Conservation (phyloP, 2,888 invertebrate species). For the Coecobrya sp. region DNA sequence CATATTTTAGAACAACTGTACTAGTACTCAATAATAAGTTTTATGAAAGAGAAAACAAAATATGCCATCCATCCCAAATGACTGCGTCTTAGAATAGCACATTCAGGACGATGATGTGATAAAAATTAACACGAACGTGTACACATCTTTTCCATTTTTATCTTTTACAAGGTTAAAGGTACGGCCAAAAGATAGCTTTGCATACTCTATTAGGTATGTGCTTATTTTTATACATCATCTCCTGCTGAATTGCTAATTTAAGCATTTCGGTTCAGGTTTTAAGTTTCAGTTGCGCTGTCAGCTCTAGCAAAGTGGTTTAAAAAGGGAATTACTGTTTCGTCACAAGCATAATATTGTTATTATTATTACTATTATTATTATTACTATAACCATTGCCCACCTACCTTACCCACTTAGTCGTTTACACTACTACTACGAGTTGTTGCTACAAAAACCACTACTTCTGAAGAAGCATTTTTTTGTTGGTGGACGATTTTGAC, state of each 20-base stretch:
- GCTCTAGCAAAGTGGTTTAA: slow-evolving; percentile 51
- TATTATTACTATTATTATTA: slow-evolving; percentile 6
- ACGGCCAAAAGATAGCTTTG: slow-evolving; percentile 11
- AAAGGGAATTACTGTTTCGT: slow-evolving; percentile 46
- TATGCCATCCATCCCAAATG: slow-evolving; percentile 16
- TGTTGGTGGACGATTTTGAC: not conserved
- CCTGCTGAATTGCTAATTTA: slow-evolving; percentile 53
- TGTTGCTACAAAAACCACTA: not conserved
- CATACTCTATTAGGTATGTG: not conserved
- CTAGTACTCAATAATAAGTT: slow-evolving; percentile 48
- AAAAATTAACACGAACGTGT: slow-evolving; percentile 6
- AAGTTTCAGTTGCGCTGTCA: slow-evolving; percentile 33
- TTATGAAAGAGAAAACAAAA: slow-evolving; percentile 71
- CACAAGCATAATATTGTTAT: slow-evolving; percentile 22
- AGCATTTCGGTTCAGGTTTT: slow-evolving; percentile 43
- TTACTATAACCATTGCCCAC: slow-evolving; percentile 9
- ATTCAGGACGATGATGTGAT: slow-evolving; percentile 10
- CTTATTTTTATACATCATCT: slow-evolving; percentile 47
- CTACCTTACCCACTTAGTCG: slow-evolving; percentile 2
- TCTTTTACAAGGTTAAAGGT: slow-evolving; percentile 31
- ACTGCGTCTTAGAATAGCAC: slow-evolving; percentile 44
- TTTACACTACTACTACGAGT: not conserved
- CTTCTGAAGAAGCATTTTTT: slow-evolving; percentile 51
- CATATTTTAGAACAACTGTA: slow-evolving; percentile 66
- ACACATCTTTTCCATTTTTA: slow-evolving; percentile 31